Conservation (phyloP, 2,113 vertebrate species). For the Chaenogobius annularis region DNA sequence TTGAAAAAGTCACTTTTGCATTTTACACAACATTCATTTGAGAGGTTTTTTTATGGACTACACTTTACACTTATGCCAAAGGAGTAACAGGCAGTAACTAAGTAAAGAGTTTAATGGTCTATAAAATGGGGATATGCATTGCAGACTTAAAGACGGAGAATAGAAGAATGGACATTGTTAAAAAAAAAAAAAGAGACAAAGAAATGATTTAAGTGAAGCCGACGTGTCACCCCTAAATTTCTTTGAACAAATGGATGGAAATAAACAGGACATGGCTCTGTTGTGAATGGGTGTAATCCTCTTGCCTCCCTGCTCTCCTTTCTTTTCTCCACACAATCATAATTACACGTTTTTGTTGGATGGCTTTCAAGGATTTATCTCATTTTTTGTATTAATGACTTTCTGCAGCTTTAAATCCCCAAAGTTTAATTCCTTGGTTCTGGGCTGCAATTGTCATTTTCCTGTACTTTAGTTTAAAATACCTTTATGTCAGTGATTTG, state of each 20-base stretch:
- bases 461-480: slow-evolving; percentile 75
- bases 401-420: slow-evolving; percentile 78
- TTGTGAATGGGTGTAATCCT: slow-evolving; percentile 80
- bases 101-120: slow-evolving; percentile 43
- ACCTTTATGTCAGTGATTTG: slow-evolving; percentile 59
- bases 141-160: slow-evolving; percentile 49
- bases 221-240: slow-evolving; percentile 77
- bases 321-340: slow-evolving; percentile 78
- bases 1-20: no score
- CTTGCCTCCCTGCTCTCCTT: slow-evolving; percentile 75
- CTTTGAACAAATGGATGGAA: slow-evolving; percentile 78
- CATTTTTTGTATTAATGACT: slow-evolving; percentile 78
- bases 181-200: slow-evolving; percentile 51
- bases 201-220: slow-evolving; percentile 79
- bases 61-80: no score
- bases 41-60: no score
- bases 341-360: slow-evolving; percentile 81
- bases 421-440: slow-evolving; percentile 78
- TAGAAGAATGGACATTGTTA: slow-evolving; percentile 44
- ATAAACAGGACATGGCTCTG: slow-evolving; percentile 77
- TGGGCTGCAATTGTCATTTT: slow-evolving; percentile 74
- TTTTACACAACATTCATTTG: no score
- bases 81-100: no score
- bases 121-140: slow-evolving; percentile 46
- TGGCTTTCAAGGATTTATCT: slow-evolving; percentile 81